Evolutionary conservation across 37 sponge, comb jelly and placozoan genomes (phyloP).

Genomic region (Ephydatia muelleri): DNA sequence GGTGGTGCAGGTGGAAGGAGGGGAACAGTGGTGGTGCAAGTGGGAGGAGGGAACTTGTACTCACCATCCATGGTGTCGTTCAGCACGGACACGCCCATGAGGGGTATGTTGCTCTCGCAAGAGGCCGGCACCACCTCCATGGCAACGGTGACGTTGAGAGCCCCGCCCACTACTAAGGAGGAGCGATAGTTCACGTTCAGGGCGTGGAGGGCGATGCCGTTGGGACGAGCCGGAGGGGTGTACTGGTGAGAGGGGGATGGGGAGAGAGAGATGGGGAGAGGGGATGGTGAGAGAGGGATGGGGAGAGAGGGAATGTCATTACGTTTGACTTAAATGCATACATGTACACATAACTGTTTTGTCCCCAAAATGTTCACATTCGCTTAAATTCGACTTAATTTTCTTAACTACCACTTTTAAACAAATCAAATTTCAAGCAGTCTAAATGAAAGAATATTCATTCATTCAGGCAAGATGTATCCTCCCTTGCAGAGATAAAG

Average conservation of each 20-base stretch:
- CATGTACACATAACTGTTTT: too few relatives aligned
- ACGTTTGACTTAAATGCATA: too few relatives aligned
- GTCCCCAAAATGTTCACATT: too few relatives aligned
- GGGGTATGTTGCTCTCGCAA: conserved; percentile 42
- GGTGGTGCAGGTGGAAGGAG: too few relatives aligned
- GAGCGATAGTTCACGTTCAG: not conserved
- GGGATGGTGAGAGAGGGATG: not conserved
- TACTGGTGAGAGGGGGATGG: too few relatives aligned
- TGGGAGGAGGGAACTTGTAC: not conserved
- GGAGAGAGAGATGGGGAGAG: not conserved
- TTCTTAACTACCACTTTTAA: too few relatives aligned
- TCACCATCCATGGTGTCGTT: not conserved
- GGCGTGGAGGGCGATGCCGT: conserved; percentile 35
- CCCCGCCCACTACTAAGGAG: not conserved
- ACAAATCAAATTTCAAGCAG: too few relatives aligned
- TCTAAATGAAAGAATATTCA: too few relatives aligned
- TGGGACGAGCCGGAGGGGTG: conserved; percentile 43
- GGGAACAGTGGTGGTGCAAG: too few relatives aligned
- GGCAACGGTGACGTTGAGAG: conserved; percentile 14
- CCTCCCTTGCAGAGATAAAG: too few relatives aligned
- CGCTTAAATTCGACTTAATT: too few relatives aligned
- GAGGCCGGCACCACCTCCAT: conserved; percentile 43
- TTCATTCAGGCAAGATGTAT: too few relatives aligned
- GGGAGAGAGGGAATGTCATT: not conserved
- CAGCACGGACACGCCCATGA: conserved; percentile 3